phyloP scores from a whole-genome alignment of 2,888 invertebrate species.

The Aspidapion aeneum region DNA sequence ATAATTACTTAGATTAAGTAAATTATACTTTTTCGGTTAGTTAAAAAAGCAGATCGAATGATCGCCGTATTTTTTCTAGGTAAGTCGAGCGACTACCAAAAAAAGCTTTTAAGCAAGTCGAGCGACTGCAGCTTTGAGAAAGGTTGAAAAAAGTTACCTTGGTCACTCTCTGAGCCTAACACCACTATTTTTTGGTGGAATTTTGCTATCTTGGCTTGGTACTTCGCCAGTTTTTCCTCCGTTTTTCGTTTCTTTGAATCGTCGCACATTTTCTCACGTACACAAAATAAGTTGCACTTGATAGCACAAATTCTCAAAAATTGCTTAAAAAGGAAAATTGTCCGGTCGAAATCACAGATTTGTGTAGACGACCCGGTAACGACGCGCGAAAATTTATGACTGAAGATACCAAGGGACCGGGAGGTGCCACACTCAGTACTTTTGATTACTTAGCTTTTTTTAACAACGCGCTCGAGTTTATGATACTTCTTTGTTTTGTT shows the following conservation, averaged over 20 bases:
- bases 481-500: not conserved
- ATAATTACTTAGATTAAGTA: no score
- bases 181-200: not conserved
- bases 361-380: not conserved
- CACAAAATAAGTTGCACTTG: no score
- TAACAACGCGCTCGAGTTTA: not conserved
- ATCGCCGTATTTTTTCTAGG: not conserved
- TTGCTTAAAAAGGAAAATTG: no score
- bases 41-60: not conserved
- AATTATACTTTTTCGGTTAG: not conserved
- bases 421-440: not conserved
- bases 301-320: no score
- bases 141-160: not conserved
- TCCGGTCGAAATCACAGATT: not conserved
- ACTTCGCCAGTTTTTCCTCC: not conserved
- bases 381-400: not conserved
- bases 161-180: not conserved
- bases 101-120: not conserved
- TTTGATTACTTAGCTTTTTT: not conserved
- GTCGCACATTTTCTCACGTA: not conserved
- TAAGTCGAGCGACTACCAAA: not conserved
- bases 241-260: not conserved
- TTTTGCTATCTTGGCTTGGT: not conserved
- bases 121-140: not conserved
- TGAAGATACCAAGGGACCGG: not conserved